A percentile compares a stretch with the other conserved stretches of the same genome.
phyloP scores from a whole-genome alignment of 1,140 invertebrate genomes.

The Drosophila santomea region DNA sequence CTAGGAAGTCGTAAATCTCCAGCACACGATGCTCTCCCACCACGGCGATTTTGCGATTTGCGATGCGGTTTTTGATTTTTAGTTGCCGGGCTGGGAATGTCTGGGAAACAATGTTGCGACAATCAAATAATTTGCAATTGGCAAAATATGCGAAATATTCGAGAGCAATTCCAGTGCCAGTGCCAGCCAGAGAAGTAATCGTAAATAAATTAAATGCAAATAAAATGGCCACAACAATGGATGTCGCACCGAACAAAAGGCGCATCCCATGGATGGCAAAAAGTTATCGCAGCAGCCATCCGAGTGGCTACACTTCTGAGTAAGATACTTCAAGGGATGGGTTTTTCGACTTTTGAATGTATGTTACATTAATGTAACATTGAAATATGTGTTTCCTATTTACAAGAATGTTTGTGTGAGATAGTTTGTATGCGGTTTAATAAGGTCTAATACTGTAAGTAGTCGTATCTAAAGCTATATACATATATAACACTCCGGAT shows the following conservation, averaged over 20 bases:
- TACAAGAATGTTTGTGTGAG: no score
- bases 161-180: conserved; percentile 38
- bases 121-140: conserved; percentile 82
- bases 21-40: conserved; percentile 28
- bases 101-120: conserved; percentile 68
- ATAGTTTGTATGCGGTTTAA: no score
- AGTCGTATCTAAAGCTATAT: neutral
- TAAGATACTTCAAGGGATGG: neutral
- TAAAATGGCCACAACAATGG: conserved; percentile 76
- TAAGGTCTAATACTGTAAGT: no score
- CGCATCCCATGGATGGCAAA: conserved; percentile 50
- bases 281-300: conserved; percentile 46
- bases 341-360: no score
- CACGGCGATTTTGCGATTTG: conserved; percentile 23
- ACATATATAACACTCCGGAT: neutral
- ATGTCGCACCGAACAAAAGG: conserved; percentile 55
- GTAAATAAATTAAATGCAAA: conserved; percentile 51
- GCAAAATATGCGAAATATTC: conserved; percentile 70
- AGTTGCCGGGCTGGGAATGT: conserved; percentile 31
- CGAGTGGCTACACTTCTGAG: neutral
- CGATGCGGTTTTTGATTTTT: conserved; percentile 36
- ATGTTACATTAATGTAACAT: no score
- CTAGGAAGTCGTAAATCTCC: conserved; percentile 76
- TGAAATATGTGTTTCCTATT: neutral
- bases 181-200: conserved; percentile 22